These are phyloP conservation scores for Odontamblyopus lacepedii DNA, from an alignment of 2,797 vertebrate species.

Conservation along the genomic window DNA sequence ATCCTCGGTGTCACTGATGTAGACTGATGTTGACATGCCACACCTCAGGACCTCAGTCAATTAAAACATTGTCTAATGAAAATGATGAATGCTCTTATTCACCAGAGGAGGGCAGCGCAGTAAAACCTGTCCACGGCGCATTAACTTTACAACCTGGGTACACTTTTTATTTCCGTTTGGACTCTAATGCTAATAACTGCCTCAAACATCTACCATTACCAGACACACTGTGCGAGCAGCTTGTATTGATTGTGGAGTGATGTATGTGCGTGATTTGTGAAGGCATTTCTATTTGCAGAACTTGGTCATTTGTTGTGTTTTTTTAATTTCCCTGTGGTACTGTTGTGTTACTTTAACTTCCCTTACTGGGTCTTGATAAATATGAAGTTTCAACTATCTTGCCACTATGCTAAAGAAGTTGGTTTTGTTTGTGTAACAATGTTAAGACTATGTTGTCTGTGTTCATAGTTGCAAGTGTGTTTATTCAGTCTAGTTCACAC, in stretches of 20 bases:
- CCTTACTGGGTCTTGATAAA: not conserved
- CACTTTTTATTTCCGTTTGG: slow-evolving; percentile 67
- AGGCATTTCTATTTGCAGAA: slow-evolving; percentile 29
- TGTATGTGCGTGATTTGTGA: slow-evolving; percentile 20
- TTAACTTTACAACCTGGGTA: slow-evolving; percentile 71
- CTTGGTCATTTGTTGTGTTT: not conserved
- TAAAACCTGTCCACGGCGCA: slow-evolving; percentile 66
- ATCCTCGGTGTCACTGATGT: slow-evolving; percentile 60
- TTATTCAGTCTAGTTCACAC: too few species aligned
- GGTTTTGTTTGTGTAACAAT: too few species aligned
- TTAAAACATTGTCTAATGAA: slow-evolving; percentile 82
- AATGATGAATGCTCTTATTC: slow-evolving; percentile 74
- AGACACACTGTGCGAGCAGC: slow-evolving; percentile 56
- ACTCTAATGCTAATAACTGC: slow-evolving; percentile 69
- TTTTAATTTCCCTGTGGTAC: not conserved
- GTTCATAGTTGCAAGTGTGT: too few species aligned
- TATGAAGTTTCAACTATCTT: not conserved
- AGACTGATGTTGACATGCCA: slow-evolving; percentile 76
- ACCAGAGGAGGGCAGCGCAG: slow-evolving; percentile 62
- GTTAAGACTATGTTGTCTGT: too few species aligned
- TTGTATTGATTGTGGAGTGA: slow-evolving; percentile 34
- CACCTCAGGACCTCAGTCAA: slow-evolving; percentile 74
- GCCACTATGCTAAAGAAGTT: not conserved
- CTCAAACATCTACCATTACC: slow-evolving; percentile 60
- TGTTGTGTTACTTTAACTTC: not conserved